Base-by-base conservation (phyloP, 2,888 invertebrate genomes). In the Callyntrura sp. region DNA sequence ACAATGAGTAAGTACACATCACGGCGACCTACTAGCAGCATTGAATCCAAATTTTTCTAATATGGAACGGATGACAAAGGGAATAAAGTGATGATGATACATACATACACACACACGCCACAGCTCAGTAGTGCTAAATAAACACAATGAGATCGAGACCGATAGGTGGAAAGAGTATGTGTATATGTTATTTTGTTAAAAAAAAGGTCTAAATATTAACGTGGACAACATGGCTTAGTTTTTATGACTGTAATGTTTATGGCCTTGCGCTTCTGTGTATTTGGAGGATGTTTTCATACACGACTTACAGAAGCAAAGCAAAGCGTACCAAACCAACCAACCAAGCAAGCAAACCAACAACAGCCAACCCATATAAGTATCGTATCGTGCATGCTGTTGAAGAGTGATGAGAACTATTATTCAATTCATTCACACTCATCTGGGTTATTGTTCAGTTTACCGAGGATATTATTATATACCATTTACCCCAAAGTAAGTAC, bases 201-300 rank as follows among this genome's bases (percentile, higher is more conserved):
- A n/a, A n/a, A 45, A 45, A 45, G 45, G 55, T 55, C 12, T n/a
- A 55, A 55, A 55, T 11, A 55, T 55, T 6, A 55, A 14, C 14
- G n/a, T 14, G 55, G 55, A 9, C n/a, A 55, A 14, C n/a, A n/a
- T n/a, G 9, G 11, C n/a, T n/a, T 55, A 9, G 3, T 60, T 60
- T 60, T 20, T 60, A 60, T 60, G 17, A 60, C 60, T 60, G n/a
- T n/a, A 60, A 60, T 60, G 14, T 60, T n/a, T n/a, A n/a, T 60
- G 60, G 60, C 60, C 60, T 60, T 60, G 60, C 11, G 20, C 60
- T 60, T 60, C 23, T 60, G 17, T 60, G 23, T 60, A 23, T 60
- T n/a, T 60, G 60, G 60, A 60, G 23, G 60, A 60, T 23, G 6
- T 60, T 20, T 60, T 23, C 60, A 23, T 23, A 60, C 60, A 20